Evolutionary conservation across 2,888 invertebrate species (phyloP).

Genomic region (Cybosia mesomella): DNA sequence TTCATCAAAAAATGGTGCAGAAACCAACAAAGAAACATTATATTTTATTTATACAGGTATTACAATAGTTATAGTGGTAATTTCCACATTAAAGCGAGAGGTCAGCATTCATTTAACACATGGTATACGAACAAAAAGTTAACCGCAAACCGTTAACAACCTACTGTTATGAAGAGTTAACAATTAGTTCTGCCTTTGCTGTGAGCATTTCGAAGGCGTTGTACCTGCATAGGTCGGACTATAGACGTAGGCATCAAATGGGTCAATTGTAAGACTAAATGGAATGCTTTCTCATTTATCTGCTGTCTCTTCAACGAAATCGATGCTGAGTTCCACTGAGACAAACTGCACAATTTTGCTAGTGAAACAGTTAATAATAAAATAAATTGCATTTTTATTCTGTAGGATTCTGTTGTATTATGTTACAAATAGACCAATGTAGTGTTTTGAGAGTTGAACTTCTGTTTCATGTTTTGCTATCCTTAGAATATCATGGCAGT

Average conservation of each 20-base stretch:
- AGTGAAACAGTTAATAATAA: neutral
- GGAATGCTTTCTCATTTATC: slow-evolving; percentile 51
- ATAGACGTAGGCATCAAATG: slow-evolving; percentile 37
- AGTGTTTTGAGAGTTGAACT: neutral
- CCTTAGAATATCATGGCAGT: neutral
- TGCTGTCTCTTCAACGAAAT: slow-evolving; percentile 23
- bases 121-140: slow-evolving; percentile 34
- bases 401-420: neutral
- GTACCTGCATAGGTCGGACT: slow-evolving; percentile 52
- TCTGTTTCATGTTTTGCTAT: neutral
- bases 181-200: slow-evolving; percentile 66
- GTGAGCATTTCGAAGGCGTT: slow-evolving; percentile 59
- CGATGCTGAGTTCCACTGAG: slow-evolving; percentile 36
- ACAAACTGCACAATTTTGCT: slow-evolving; percentile 27
- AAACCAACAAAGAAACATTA: slow-evolving; percentile 4
- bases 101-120: slow-evolving; percentile 24
- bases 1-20: slow-evolving; percentile 1
- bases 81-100: slow-evolving; percentile 8
- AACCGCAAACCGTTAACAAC: slow-evolving; percentile 46
- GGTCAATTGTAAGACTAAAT: slow-evolving; percentile 40
- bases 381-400: neutral
- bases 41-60: neutral
- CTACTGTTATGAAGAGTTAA: slow-evolving; percentile 51
- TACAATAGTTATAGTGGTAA: slow-evolving; percentile 4
- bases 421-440: neutral